Conservation (phyloP, 1,140 invertebrate genomes). For the Bemisia tabaci region DNA sequence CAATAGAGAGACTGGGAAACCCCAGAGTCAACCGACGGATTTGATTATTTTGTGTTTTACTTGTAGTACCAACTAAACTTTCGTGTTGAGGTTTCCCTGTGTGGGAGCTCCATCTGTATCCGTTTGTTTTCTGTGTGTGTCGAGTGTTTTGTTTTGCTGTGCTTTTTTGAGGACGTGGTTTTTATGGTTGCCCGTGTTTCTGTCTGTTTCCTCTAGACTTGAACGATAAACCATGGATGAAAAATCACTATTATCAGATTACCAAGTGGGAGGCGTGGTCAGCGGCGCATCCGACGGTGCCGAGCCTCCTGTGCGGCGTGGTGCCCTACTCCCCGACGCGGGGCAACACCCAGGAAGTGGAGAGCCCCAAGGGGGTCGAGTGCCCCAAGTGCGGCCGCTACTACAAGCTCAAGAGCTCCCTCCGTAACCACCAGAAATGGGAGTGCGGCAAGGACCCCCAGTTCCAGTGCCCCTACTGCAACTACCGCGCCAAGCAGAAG, state of each 20-base stretch:
- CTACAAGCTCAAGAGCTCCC: constrained; percentile 69
- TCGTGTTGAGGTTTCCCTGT: no score
- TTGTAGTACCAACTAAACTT: no score
- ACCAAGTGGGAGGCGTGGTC: constrained; percentile 21
- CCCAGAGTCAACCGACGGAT: no score
- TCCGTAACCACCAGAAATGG: constrained; percentile 76
- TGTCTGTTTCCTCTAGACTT: constrained; percentile 13
- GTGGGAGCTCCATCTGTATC: no score
- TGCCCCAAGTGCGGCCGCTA: constrained; percentile 63
- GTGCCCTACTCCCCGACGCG: neutral
- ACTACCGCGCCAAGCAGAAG: constrained; percentile 68
- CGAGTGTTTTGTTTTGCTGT: constrained; percentile 2
- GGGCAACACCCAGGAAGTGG: neutral
- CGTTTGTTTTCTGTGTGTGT: constrained; percentile 13
- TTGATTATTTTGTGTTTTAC: no score
- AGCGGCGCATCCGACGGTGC: constrained; percentile 15
- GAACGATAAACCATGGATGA: constrained; percentile 9
- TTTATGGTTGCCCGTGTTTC: neutral
- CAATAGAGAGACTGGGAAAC: no score
- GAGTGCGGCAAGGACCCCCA: constrained; percentile 73
- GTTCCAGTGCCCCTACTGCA: constrained; percentile 67
- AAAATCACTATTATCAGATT: constrained; percentile 6
- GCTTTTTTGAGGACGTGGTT: constrained; percentile 3
- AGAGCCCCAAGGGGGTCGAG: constrained; percentile 33
- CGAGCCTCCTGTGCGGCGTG: constrained; percentile 11